Evolutionary conservation across 2,113 vertebrate species (phyloP).

Genomic region (Myxocyprinus asiaticus): DNA sequence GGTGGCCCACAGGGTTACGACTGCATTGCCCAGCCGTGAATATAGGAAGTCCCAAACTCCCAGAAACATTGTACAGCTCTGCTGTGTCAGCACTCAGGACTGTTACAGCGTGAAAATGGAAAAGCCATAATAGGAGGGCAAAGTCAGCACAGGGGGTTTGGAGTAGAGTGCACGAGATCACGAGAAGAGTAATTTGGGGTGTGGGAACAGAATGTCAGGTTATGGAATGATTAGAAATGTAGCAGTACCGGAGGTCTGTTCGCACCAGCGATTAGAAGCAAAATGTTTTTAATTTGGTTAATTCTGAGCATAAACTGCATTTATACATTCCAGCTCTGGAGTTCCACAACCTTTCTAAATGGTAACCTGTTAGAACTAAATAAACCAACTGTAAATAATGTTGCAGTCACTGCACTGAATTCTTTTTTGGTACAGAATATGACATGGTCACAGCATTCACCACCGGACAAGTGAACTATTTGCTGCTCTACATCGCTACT

Average conservation of each 20-base stretch:
- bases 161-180: conserved; percentile 11
- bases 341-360: too few relatives aligned
- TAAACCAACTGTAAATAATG: too few relatives aligned
- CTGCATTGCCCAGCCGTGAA: conserved; percentile 36
- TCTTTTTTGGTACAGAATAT: too few relatives aligned
- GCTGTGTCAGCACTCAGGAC: conserved; percentile 32
- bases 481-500: too few relatives aligned
- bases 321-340: too few relatives aligned
- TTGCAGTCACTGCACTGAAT: too few relatives aligned
- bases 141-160: conserved; percentile 13
- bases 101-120: conserved; percentile 18
- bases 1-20: conserved; percentile 66
- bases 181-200: conserved; percentile 22
- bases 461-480: too few relatives aligned
- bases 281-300: too few relatives aligned
- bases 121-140: conserved; percentile 12
- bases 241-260: not conserved
- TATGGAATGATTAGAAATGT: not conserved
- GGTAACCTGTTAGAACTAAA: too few relatives aligned
- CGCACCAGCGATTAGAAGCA: too few relatives aligned
- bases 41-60: conserved; percentile 29
- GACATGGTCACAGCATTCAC: too few relatives aligned
- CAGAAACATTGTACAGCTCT: conserved; percentile 29
- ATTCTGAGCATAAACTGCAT: too few relatives aligned
- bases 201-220: conserved; percentile 12